Percentiles rank a stretch among this genome's conserved stretches.
phyloP scores from a whole-genome alignment of 2,797 vertebrate genomes.

The Danio tinwini region DNA sequence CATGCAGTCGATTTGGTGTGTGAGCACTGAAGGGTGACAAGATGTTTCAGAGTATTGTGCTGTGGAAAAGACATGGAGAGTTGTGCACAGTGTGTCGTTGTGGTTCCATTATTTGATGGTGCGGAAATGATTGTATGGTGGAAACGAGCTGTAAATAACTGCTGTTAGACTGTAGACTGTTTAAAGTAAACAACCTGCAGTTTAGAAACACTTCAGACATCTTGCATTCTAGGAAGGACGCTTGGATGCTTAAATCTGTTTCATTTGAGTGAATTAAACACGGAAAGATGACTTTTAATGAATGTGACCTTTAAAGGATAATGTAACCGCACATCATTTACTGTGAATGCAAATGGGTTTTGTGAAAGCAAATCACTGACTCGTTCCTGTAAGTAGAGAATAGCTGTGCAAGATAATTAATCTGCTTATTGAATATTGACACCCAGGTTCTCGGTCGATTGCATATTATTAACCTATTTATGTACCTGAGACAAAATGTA shows the following conservation, averaged over 20 bases:
- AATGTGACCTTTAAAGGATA: conserved; percentile 33
- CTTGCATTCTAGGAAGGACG: background rate
- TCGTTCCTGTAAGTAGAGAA: conserved; percentile 19
- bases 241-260: conserved; percentile 10
- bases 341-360: conserved; percentile 15
- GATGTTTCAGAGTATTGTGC: conserved; percentile 29
- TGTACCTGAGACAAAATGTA: conserved; percentile 5
- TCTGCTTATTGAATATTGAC: conserved; percentile 1
- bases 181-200: conserved; percentile 19
- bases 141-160: conserved; percentile 42
- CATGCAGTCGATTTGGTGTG: conserved; percentile 3
- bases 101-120: conserved; percentile 41
- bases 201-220: conserved; percentile 5
- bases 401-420: conserved; percentile 22
- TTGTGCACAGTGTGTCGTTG: background rate
- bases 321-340: conserved; percentile 25
- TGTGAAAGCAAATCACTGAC: background rate
- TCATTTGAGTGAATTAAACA: conserved; percentile 12
- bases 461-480: background rate
- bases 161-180: conserved; percentile 16
- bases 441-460: background rate
- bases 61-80: conserved; percentile 15
- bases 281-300: conserved; percentile 26
- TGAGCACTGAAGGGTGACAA: conserved; percentile 12
- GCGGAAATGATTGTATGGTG: conserved; percentile 29